Evolutionary conservation across 35 echinoderm and acorn worm species (phyloP).

Genomic region (Amphiura filiformis): DNA sequence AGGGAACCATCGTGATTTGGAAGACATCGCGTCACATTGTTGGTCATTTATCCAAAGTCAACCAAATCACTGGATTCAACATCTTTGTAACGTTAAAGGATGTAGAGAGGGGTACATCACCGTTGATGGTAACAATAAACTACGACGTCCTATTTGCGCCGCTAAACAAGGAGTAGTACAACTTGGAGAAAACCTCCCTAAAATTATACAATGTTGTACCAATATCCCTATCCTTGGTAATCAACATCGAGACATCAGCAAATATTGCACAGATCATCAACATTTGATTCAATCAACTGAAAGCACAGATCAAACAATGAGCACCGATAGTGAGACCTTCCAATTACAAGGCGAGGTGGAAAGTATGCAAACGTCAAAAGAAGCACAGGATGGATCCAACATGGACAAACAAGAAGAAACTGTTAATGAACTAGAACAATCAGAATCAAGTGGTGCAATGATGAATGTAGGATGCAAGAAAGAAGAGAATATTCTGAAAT

Average conservation of each 20-base stretch:
- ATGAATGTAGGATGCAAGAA: neutral
- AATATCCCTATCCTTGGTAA: neutral
- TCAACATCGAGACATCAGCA: neutral
- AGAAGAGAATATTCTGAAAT: neutral
- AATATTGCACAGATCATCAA: too few species aligned
- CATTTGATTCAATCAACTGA: too few species aligned
- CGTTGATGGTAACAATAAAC: neutral
- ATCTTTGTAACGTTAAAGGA: neutral
- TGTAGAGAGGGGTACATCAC: neutral
- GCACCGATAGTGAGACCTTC: too few species aligned
- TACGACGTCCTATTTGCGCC: neutral
- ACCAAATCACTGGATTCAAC: neutral
- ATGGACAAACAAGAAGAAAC: too few species aligned
- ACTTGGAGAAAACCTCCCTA: neutral
- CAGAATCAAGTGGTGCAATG: too few species aligned
- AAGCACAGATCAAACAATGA: too few species aligned
- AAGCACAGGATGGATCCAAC: too few species aligned
- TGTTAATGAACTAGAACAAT: too few species aligned
- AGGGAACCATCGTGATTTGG: neutral
- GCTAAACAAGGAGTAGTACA: neutral
- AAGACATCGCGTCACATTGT: neutral
- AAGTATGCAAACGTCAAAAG: too few species aligned
- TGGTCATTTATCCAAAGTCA: neutral
- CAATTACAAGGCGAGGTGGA: too few species aligned
- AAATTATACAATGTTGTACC: neutral